Percentiles rank a stretch among this genome's conserved stretches.
phyloP scores from a whole-genome alignment of 2,797 vertebrate genomes.

The Tinamus major region DNA sequence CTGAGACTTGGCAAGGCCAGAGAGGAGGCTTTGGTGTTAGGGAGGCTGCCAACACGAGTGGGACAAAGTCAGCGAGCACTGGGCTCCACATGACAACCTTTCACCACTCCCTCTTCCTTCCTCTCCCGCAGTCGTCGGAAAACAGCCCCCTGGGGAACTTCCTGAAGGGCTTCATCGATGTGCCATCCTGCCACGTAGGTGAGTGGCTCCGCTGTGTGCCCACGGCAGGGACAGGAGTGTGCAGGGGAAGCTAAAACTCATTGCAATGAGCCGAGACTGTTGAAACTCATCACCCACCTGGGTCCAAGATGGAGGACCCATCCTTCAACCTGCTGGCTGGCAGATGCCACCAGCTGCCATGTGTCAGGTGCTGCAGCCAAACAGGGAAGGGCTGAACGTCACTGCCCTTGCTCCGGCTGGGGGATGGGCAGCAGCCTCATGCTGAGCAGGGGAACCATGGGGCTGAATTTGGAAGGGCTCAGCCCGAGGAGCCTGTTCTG shows the following conservation, averaged over 20 bases:
- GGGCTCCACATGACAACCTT: too few relatives aligned
- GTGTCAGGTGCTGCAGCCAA: background rate
- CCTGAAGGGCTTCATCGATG: constrained; percentile 93
- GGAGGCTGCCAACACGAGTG: rapidly evolving
- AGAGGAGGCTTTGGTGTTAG: rapidly evolving
- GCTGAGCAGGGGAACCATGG: background rate
- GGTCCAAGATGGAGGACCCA: background rate
- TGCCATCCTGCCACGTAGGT: constrained; percentile 96
- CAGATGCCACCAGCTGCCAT: too few relatives aligned
- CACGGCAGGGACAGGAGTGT: rapidly evolving
- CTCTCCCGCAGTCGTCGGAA: constrained; percentile 73
- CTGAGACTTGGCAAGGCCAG: rapidly evolving
- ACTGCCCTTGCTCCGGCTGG: background rate
- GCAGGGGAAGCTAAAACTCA: rapidly evolving
- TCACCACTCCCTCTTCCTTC: background rate
- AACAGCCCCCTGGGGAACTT: constrained; percentile 97
- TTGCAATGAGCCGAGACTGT: background rate
- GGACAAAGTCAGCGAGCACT: background rate
- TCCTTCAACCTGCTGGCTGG: background rate
- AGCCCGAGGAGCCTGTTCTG: too few relatives aligned
- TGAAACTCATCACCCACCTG: background rate
- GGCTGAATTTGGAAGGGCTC: background rate
- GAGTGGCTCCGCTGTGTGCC: constrained; percentile 60
- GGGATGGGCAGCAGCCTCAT: background rate
- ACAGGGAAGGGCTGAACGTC: background rate